Conservation (phyloP, 2,113 vertebrate species). For the Callopanchax toddi region DNA sequence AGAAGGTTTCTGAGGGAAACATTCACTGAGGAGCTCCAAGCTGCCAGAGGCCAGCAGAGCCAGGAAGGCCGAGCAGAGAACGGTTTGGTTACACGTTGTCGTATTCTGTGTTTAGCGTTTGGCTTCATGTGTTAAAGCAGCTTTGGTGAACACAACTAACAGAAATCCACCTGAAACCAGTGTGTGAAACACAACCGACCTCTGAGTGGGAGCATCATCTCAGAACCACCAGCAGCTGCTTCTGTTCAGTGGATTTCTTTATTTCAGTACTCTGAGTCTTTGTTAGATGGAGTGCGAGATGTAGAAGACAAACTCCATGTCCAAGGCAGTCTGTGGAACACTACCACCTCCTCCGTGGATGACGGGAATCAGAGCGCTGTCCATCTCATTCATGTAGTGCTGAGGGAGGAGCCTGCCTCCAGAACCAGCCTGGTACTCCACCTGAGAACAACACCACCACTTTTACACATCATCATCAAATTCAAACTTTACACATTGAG, state of each 20-base stretch:
- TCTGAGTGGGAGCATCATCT: not conserved
- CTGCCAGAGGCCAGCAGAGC: conserved; percentile 26
- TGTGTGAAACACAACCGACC: not conserved
- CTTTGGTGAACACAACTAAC: conserved; percentile 59
- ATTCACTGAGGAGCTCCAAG: conserved; percentile 60
- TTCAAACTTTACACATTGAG: too few species aligned
- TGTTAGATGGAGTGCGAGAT: conserved; percentile 83
- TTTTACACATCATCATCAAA: too few species aligned
- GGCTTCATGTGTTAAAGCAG: conserved; percentile 63
- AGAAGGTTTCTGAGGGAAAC: conserved; percentile 40
- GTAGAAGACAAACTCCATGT: conserved; percentile 93
- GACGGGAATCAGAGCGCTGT: conserved; percentile 89
- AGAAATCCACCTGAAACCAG: conserved; percentile 1
- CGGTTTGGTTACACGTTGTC: conserved; percentile 22
- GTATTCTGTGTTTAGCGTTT: conserved; percentile 58
- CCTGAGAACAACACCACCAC: conserved; percentile 71
- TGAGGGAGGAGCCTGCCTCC: conserved; percentile 88
- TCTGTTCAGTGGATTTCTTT: not conserved
- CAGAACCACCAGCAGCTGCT: not conserved
- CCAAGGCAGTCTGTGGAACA: conserved; percentile 82
- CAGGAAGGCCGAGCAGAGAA: conserved; percentile 58
- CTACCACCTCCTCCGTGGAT: conserved; percentile 86
- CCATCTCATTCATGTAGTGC: conserved; percentile 92
- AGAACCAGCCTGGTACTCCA: conserved; percentile 93
- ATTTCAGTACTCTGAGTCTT: not conserved